Evolutionary conservation across 2,113 vertebrate species (phyloP), one percentile per base, ranked within the genome.

Genomic region (Falcunculus frontatus): DNA sequence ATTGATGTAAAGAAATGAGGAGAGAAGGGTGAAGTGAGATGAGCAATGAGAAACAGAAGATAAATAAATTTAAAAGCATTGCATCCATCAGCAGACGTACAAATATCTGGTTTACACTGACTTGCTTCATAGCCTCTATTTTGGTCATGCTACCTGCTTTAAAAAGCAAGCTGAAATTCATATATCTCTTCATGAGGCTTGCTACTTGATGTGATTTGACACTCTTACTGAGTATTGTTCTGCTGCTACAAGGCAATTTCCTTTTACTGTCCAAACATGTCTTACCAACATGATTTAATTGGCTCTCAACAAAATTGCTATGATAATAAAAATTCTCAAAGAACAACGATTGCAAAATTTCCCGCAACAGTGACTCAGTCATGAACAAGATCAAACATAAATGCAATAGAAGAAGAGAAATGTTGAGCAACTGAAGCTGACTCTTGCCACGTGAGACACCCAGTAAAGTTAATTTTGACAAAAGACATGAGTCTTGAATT

Each of bases 311-410:
- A 83, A 81, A 96, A 94, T 87, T 69, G 32, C 39, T 93, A 49
- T 74, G 86, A 96, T 76, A 85, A 90, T 93, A 95, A 95, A 90
- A 91, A 93, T 91, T 95, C 72, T 89, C 86, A 94, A 60, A 90
- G 88, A 82, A 60, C 10, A 88, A 56, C 1, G 39, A 87, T 92
- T 95, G 74, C 81, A 91, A 75, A 87, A 91, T 74, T 83, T 60
- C 44, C 89, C 20, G 4, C 89, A 91, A 73, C 91, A 55, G 12
- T 95, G 86, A 96, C 77, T 98, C 87, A 97, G 3, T 64, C 25
- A 35, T n/a, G 88, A 83, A 90, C 92, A 97, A 97, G 85, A 94
- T 98, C 83, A 96, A 97, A 90, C 95, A 95, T 60, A 95, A 65
- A 83, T 49, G 64, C 65, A 90, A 46, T n/a, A 93, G 62, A 55